Evolutionary conservation across 2,888 invertebrate genomes (phyloP), one percentile per base, ranked within the genome.

Genomic region (Mythimna albipuncta): DNA sequence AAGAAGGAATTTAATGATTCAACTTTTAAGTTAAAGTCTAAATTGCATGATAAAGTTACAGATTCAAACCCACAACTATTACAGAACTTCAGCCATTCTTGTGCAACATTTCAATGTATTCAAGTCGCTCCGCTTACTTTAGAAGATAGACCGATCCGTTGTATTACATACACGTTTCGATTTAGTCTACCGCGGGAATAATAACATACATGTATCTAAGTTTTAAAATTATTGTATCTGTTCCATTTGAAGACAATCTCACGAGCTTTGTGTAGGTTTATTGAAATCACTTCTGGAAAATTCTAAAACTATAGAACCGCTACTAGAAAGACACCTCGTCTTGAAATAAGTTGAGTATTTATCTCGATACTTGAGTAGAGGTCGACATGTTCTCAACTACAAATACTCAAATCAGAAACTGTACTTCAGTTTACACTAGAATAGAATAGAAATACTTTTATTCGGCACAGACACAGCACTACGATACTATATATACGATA

Each of bases 181-280:
- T 54, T 19, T 11, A 47, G 13, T 63, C 13, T 47, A 13, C 47
- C 26, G 38, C 19, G 58, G n/a, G 26, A 41, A 54, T 44, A 62
- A 79, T 47, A 64, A 47, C n/a, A 62, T 26, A 61, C 9, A 35
- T 35, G 44, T 47, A 11, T 72, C 26, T 58, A 57, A 21, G 19
- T 72, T 61, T 63, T 38, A 21, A 57, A 63, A 52, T 72, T 26
- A 72, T 65, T 64, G 13, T 32, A 54, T 7, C 32, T 47, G 35
- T 55, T 70, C 35, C 4, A 57, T 79, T 64, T 52, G n/a, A 32
- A 75, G 19, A 52, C 21, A 70, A 77, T 63, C 26, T 64, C 52
- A 6, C 38, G 9, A 47, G 47, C 44, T 16, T 44, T 32, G 38
- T n/a, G 47, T 26, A 16, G 4, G 44, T 26, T 3, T n/a, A 41